Conservation (phyloP, 2,888 invertebrate species). For the Creontiades dilutus region DNA sequence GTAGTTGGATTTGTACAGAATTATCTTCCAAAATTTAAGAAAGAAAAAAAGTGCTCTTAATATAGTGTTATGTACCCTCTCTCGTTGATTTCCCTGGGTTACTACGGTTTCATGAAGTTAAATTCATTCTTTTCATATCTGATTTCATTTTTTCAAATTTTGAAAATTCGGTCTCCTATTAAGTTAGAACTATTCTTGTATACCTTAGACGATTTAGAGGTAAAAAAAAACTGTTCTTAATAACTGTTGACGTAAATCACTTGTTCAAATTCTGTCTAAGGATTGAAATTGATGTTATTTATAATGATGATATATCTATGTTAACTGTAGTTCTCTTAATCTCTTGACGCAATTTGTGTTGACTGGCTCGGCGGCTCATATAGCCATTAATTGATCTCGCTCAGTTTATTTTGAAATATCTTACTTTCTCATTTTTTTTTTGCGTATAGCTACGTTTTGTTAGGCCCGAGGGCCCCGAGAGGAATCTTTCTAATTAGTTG, state of each 20-base stretch:
- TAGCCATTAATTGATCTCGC: slow-evolving; percentile 66
- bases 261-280: slow-evolving; percentile 67
- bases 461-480: neutral
- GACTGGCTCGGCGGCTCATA: slow-evolving; percentile 37
- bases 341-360: slow-evolving; percentile 60
- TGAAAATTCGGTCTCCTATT: slow-evolving; percentile 22
- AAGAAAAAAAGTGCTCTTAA: slow-evolving; percentile 74
- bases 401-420: slow-evolving; percentile 43
- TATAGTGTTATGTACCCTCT: slow-evolving; percentile 71
- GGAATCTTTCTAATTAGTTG: slow-evolving; percentile 5
- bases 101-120: neutral
- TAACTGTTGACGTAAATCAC: slow-evolving; percentile 60
- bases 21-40: slow-evolving; percentile 72
- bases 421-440: neutral
- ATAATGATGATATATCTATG: slow-evolving; percentile 67
- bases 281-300: slow-evolving; percentile 65
- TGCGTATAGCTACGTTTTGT: neutral
- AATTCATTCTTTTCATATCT: neutral
- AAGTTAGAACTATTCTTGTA: slow-evolving; percentile 41
- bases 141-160: slow-evolving; percentile 21
- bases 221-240: slow-evolving; percentile 59
- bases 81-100: slow-evolving; percentile 43
- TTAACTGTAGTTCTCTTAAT: slow-evolving; percentile 66
- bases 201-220: slow-evolving; percentile 42
- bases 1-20: slow-evolving; percentile 71